Evolutionary conservation across 2,113 vertebrate genomes (phyloP).

Genomic region (Indri indri): DNA sequence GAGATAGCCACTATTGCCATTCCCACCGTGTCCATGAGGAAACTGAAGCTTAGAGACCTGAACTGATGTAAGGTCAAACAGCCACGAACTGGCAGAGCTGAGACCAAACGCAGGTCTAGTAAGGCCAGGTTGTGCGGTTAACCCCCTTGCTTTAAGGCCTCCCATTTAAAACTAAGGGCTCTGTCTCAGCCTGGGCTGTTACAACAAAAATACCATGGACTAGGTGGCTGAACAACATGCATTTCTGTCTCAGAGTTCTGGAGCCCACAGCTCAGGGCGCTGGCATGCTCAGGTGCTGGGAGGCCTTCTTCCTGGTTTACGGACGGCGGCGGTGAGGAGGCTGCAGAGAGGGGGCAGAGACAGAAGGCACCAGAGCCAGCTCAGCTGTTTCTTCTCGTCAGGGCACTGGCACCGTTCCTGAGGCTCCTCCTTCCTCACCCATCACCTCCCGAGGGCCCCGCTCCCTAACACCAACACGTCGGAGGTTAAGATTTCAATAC

Average conservation of each 20-base stretch:
- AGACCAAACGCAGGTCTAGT: neutral
- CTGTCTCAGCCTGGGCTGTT: neutral
- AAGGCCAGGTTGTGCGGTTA: neutral
- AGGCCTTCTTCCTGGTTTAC: neutral
- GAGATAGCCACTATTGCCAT: neutral
- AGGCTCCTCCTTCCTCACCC: neutral
- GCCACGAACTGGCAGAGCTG: neutral
- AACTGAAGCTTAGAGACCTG: neutral
- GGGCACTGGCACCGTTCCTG: neutral
- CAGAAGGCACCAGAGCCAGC: too few species aligned
- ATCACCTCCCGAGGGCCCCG: neutral
- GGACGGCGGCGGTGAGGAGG: fast-evolving
- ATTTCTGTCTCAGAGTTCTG: neutral
- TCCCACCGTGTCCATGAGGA: neutral
- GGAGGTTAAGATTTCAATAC: neutral
- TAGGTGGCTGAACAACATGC: neutral
- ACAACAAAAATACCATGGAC: neutral
- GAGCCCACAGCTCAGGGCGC: neutral
- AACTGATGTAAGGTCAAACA: neutral
- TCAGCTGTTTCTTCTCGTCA: neutral
- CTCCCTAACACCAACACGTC: neutral
- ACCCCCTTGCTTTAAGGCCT: neutral
- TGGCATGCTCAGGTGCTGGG: neutral
- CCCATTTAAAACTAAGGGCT: neutral
- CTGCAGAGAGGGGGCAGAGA: neutral